These are phyloP conservation scores for Agrenia bidenticulata DNA, from an alignment of 2,888 invertebrate species.

Conservation along the genomic window DNA sequence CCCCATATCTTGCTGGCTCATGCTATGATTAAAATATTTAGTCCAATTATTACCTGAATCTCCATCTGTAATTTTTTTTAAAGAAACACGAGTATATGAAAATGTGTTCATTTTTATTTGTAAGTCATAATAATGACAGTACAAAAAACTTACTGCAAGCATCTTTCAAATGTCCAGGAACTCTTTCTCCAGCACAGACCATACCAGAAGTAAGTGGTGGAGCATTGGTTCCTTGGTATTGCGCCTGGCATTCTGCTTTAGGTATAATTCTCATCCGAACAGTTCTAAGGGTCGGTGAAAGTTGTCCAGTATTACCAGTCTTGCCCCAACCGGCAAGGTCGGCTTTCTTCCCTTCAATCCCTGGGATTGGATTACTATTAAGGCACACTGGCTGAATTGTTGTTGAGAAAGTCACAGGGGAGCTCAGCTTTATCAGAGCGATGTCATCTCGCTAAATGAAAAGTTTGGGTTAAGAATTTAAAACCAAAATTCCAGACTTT, in stretches of 20 bases:
- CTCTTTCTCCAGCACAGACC: slow-evolving; percentile 73
- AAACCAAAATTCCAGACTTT: background rate
- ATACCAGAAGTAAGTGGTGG: slow-evolving; percentile 58
- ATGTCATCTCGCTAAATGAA: slow-evolving; percentile 74
- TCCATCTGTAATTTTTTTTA: slow-evolving; percentile 5
- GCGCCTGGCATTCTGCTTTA: slow-evolving; percentile 25
- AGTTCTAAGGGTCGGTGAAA: slow-evolving; percentile 22
- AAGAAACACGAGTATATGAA: too few species aligned
- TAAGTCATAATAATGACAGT: too few species aligned
- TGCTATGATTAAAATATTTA: too few species aligned
- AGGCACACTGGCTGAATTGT: slow-evolving; percentile 76
- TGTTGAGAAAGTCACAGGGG: slow-evolving; percentile 71
- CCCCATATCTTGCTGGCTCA: too few species aligned
- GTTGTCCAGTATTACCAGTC: slow-evolving; percentile 55
- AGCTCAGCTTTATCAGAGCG: slow-evolving; percentile 74
- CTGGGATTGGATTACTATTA: slow-evolving; percentile 63
- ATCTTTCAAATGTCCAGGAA: slow-evolving; percentile 68
- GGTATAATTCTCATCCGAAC: slow-evolving; percentile 31
- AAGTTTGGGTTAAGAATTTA: slow-evolving; percentile 10
- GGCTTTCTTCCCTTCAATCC: slow-evolving; percentile 58
- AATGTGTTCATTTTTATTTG: background rate
- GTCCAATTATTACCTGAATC: slow-evolving; percentile 59
- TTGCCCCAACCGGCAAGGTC: slow-evolving; percentile 90
- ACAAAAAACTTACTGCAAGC: slow-evolving; percentile 69
- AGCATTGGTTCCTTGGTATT: slow-evolving; percentile 23